Conservation (phyloP, 2,888 invertebrate species). For the Nematopogon swammerdamellus region DNA sequence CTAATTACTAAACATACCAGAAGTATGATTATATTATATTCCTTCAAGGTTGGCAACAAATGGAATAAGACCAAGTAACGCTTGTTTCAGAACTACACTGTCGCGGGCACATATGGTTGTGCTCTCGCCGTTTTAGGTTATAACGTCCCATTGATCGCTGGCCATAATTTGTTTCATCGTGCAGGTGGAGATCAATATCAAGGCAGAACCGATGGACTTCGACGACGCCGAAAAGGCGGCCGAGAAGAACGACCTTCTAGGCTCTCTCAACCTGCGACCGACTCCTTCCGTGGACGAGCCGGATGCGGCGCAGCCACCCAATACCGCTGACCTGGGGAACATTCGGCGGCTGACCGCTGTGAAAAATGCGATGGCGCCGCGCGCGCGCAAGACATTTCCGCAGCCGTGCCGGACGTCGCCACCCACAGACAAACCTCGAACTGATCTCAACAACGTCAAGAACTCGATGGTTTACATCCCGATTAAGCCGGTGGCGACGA, state of each 20-base stretch:
- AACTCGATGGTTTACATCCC: constrained; percentile 52
- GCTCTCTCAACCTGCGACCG: constrained; percentile 33
- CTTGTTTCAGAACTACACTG: no score
- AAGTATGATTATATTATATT: no score
- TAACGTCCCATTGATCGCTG: no score
- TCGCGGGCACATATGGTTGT: no score
- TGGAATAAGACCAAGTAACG: no score
- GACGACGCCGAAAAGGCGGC: constrained; percentile 34
- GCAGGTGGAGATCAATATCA: constrained; percentile 33
- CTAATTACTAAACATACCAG: no score
- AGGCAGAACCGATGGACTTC: constrained; percentile 38
- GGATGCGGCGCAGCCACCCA: constrained; percentile 10
- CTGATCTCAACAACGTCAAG: constrained; percentile 38
- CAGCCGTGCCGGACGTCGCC: constrained; percentile 24
- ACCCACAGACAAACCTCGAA: constrained; percentile 25
- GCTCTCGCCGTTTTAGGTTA: no score
- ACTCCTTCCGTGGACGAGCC: constrained; percentile 18
- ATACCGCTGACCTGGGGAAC: constrained; percentile 34
- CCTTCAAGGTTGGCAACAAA: no score
- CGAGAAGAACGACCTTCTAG: constrained; percentile 40
- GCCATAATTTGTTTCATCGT: not conserved
- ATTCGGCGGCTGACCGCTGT: constrained; percentile 11
- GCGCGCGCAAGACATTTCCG: constrained; percentile 30
- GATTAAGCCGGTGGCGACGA: constrained; percentile 39
- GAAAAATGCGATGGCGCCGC: constrained; percentile 27